A percentile compares a stretch with the other conserved stretches of the same genome.
Conservation (phyloP, 2,888 invertebrate species). For the Hirtodrosophila confusa region DNA sequence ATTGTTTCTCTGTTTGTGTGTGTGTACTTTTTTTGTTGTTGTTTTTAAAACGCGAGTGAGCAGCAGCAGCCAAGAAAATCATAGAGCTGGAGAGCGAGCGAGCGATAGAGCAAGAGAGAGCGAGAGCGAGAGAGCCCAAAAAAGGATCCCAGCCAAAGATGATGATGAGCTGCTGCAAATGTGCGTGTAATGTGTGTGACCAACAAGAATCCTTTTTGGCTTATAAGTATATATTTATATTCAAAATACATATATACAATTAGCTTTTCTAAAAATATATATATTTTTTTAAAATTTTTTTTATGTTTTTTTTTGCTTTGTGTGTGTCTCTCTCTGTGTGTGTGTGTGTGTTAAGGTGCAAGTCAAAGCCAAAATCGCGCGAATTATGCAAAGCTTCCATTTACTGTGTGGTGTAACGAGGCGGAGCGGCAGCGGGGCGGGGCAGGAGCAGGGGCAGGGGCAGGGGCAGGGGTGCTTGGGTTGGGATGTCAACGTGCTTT, state of each 20-base stretch:
- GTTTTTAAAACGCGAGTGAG: conserved; percentile 42
- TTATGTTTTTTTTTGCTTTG: background rate
- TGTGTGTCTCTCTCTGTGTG: conserved; percentile 11
- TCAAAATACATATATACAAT: conserved; percentile 1
- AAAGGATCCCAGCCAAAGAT: conserved; percentile 35
- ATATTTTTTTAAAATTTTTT: conserved; percentile 4
- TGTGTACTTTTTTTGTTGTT: conserved; percentile 40
- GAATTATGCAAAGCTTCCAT: conserved; percentile 60
- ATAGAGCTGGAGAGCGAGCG: conserved; percentile 4
- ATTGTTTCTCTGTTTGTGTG: conserved; percentile 4
- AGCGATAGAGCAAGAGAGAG: conserved; percentile 14
- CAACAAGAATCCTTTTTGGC: conserved; percentile 7
- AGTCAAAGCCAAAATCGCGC: conserved; percentile 40
- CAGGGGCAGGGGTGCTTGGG: background rate
- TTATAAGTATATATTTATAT: conserved; percentile 14
- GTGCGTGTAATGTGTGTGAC: conserved; percentile 46
- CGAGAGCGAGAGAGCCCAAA: conserved; percentile 2
- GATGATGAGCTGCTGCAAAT: conserved; percentile 39
- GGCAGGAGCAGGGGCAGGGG: background rate
- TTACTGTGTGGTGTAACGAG: conserved; percentile 9
- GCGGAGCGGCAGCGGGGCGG: background rate
- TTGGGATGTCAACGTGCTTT: conserved; percentile 36
- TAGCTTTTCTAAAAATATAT: background rate
- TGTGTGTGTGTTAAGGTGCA: conserved; percentile 20
- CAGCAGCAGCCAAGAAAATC: conserved; percentile 14